A percentile compares a stretch with the other conserved stretches of the same genome.
Conservation (phyloP, 1,140 invertebrate species). For the Pseudomyrmex pallidus region DNA sequence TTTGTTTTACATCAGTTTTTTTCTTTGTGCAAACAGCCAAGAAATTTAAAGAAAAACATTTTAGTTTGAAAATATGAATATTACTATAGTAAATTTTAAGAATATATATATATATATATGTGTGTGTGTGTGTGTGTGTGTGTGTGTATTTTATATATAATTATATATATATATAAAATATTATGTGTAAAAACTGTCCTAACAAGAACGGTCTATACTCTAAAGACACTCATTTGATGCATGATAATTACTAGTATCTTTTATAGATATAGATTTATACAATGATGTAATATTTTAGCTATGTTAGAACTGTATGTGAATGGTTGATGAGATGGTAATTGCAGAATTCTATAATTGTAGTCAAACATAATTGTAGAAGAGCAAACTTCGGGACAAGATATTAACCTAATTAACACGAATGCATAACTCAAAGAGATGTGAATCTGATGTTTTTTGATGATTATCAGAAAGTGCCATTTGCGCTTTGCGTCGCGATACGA, state of each 20-base stretch:
- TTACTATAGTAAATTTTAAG: not conserved
- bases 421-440: slow-evolving; percentile 5
- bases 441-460: slow-evolving; percentile 50
- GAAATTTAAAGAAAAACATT: not conserved
- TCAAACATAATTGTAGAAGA: not conserved
- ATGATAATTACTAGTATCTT: slow-evolving; percentile 36
- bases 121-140: too few species aligned
- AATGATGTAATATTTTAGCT: slow-evolving; percentile 23
- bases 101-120: not conserved
- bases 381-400: slow-evolving; percentile 2
- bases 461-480: slow-evolving; percentile 41
- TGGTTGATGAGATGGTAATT: slow-evolving; percentile 15
- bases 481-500: slow-evolving; percentile 2
- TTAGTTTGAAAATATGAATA: not conserved
- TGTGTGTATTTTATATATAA: too few species aligned
- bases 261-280: slow-evolving; percentile 3
- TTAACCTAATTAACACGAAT: slow-evolving; percentile 64
- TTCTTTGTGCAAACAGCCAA: not conserved
- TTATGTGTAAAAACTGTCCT: too few species aligned
- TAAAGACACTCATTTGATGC: slow-evolving; percentile 13
- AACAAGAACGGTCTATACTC: not conserved
- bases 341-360: not conserved
- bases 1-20: not conserved
- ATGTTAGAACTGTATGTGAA: slow-evolving; percentile 18
- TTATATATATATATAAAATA: not conserved